Evolutionary conservation across 2,888 invertebrate species (phyloP).

Genomic region (Euclidia mi): DNA sequence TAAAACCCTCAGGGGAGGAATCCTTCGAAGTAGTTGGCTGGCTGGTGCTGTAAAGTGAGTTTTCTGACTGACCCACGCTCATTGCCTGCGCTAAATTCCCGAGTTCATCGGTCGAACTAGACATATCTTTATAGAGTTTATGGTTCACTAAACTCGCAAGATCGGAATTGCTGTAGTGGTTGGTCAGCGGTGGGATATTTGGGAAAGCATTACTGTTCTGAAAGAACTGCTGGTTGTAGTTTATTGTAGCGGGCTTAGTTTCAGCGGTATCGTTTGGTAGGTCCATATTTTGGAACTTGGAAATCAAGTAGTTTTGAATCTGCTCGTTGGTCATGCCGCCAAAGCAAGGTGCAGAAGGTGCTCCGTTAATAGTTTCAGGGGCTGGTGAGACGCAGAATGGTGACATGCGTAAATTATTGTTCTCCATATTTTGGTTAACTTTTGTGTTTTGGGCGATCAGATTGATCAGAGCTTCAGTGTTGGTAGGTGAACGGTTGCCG

Average conservation of each 20-base stretch:
- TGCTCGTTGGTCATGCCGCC: constrained; percentile 80
- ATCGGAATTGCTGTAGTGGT: constrained; percentile 77
- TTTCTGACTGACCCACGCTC: constrained; percentile 79
- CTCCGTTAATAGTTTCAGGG: constrained; percentile 60
- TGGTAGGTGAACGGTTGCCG: constrained; percentile 64
- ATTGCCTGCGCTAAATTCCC: constrained; percentile 72
- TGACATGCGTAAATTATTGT: constrained; percentile 73
- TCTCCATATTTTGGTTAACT: constrained; percentile 69
- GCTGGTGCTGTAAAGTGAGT: constrained; percentile 75
- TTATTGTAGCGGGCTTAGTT: constrained; percentile 56
- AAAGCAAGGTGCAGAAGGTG: constrained; percentile 68
- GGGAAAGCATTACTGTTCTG: constrained; percentile 84
- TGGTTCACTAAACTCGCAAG: constrained; percentile 71
- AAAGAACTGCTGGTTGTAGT: constrained; percentile 77
- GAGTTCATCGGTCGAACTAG: constrained; percentile 66
- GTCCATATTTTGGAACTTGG: constrained; percentile 80
- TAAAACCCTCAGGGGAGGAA: constrained; percentile 75
- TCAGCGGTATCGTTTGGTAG: constrained; percentile 60
- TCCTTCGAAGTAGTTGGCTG: constrained; percentile 87
- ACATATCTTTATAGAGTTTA: constrained; percentile 65
- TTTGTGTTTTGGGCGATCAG: constrained; percentile 67
- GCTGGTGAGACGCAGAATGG: constrained; percentile 65
- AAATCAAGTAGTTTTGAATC: constrained; percentile 80
- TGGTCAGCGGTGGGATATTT: constrained; percentile 78
- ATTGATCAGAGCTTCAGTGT: constrained; percentile 71